A percentile compares a stretch with the other conserved stretches of the same genome.
phyloP scores from a whole-genome alignment of 2,888 invertebrate genomes.

The Creontiades dilutus region DNA sequence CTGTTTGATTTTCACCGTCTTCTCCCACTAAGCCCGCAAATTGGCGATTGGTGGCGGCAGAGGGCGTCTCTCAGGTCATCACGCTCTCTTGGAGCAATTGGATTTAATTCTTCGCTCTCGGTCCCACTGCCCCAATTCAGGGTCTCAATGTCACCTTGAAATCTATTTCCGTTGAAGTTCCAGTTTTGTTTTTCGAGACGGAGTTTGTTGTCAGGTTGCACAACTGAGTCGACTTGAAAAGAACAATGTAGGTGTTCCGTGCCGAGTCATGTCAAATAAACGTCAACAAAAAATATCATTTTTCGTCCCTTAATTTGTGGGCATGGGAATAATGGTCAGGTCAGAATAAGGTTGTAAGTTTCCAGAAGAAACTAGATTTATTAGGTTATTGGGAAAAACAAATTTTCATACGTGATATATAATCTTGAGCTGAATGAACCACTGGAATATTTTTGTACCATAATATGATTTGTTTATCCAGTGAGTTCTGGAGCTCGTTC shows the following conservation, averaged over 20 bases:
- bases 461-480: too few species aligned
- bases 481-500: too few species aligned
- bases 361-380: too few species aligned
- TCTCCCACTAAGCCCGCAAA: not conserved
- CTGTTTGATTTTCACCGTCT: slow-evolving; percentile 3
- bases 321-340: too few species aligned
- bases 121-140: not conserved
- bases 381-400: too few species aligned
- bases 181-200: not conserved
- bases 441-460: too few species aligned
- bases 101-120: slow-evolving; percentile 24
- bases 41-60: not conserved
- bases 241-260: not conserved
- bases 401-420: too few species aligned
- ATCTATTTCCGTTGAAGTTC: not conserved
- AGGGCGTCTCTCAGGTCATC: slow-evolving; percentile 11
- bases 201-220: not conserved
- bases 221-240: not conserved
- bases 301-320: not conserved
- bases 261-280: not conserved
- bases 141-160: slow-evolving; percentile 12
- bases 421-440: too few species aligned
- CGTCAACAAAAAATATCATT: not conserved
- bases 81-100: slow-evolving; percentile 26
- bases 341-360: too few species aligned